Percentiles rank a stretch among this genome's conserved stretches.
phyloP scores from a whole-genome alignment of 2,797 vertebrate genomes.

The Alfaro cultratus region DNA sequence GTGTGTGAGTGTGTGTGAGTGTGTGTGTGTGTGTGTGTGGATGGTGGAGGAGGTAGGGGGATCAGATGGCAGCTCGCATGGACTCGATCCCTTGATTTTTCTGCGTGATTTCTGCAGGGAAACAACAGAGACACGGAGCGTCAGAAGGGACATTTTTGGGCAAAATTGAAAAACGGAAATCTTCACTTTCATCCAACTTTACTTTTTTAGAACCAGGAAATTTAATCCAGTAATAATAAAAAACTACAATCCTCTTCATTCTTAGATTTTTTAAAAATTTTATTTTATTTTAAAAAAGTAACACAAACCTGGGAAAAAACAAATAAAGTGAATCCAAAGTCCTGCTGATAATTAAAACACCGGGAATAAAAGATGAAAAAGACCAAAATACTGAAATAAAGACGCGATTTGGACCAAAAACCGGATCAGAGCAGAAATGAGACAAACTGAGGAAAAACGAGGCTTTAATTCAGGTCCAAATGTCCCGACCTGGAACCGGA shows the following conservation, averaged over 20 bases:
- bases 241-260: background rate
- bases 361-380: slow-evolving; percentile 44
- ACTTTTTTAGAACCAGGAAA: background rate
- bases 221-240: background rate
- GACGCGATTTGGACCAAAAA: background rate
- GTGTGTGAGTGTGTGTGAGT: slow-evolving; percentile 33
- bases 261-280: background rate
- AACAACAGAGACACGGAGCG: slow-evolving; percentile 76
- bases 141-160: slow-evolving; percentile 38
- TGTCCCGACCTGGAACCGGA: background rate
- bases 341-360: slow-evolving; percentile 46
- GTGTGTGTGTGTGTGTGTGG: slow-evolving; percentile 59
- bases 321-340: slow-evolving; percentile 33
- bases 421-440: background rate
- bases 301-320: slow-evolving; percentile 47
- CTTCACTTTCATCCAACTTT: background rate
- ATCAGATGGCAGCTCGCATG: slow-evolving; percentile 98
- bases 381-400: slow-evolving; percentile 8
- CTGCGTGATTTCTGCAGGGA: slow-evolving; percentile 86
- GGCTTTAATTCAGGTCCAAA: background rate
- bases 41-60: slow-evolving; percentile 56
- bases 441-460: background rate
- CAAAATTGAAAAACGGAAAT: background rate
- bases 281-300: background rate
- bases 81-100: slow-evolving; percentile 90